These are phyloP conservation scores for Pseudomugil tenellus DNA, from an alignment of 2,797 vertebrate species.

Conservation along the genomic window DNA sequence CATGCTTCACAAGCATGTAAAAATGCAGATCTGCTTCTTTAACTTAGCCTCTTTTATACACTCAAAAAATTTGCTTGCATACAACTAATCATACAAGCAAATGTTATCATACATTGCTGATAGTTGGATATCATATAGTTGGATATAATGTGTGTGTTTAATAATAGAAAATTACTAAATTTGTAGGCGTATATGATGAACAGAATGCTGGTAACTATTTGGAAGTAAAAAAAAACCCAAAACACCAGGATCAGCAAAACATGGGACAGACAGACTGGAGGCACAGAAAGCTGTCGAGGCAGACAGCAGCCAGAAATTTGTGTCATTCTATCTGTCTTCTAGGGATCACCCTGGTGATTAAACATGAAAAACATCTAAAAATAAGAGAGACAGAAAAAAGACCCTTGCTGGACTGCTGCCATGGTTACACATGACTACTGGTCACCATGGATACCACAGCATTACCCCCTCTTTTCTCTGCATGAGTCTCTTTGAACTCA, in stretches of 20 bases:
- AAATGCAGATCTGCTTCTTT: background rate
- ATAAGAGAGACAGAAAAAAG: conserved; percentile 12
- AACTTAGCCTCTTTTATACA: background rate
- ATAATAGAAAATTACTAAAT: conserved; percentile 33
- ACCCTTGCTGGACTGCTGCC: conserved; percentile 38
- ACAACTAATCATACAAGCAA: background rate
- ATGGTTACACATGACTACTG: conserved; percentile 49
- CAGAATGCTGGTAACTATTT: conserved; percentile 59
- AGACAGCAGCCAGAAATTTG: conserved; percentile 18
- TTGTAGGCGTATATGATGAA: conserved; percentile 48
- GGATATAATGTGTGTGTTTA: conserved; percentile 48
- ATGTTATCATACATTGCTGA: conserved; percentile 11
- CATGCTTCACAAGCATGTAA: conserved; percentile 7
- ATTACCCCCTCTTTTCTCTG: conserved; percentile 10
- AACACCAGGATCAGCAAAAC: conserved; percentile 7
- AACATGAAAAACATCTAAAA: conserved; percentile 23
- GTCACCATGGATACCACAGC: conserved; percentile 53
- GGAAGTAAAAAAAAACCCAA: conserved; percentile 5
- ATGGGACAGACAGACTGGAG: background rate
- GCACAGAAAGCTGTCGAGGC: conserved; percentile 3
- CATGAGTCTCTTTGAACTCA: conserved; percentile 45
- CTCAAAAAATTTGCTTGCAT: background rate
- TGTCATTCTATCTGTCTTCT: conserved; percentile 21
- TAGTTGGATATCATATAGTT: conserved; percentile 36
- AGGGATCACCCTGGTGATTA: conserved; percentile 54